Conservation (phyloP, 2,888 invertebrate genomes). For the Plemyria rubiginata region DNA sequence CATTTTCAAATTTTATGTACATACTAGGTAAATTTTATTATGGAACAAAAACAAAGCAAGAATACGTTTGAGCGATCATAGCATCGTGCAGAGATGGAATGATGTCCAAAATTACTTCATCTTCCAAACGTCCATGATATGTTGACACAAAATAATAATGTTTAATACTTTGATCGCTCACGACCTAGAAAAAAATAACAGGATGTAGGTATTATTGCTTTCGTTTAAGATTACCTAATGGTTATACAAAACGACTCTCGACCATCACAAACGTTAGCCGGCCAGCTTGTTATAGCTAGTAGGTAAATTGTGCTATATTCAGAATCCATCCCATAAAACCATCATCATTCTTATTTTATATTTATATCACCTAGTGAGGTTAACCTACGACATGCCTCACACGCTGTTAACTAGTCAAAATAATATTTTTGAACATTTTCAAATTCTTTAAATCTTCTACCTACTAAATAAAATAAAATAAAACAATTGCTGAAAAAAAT, state of each 20-base stretch:
- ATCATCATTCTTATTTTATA: constrained; percentile 65
- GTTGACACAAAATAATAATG: constrained; percentile 50
- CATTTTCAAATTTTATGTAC: constrained; percentile 2
- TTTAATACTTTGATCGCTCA: constrained; percentile 48
- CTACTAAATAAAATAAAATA: constrained; percentile 1
- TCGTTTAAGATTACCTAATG: constrained; percentile 58
- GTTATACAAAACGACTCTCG: constrained; percentile 53
- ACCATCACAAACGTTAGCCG: constrained; percentile 51
- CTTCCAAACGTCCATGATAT: constrained; percentile 63
- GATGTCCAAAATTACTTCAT: constrained; percentile 41
- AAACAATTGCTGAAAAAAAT: background rate
- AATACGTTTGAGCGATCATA: constrained; percentile 53
- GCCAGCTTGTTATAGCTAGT: constrained; percentile 71
- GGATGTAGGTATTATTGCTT: constrained; percentile 61
- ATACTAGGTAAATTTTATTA: constrained; percentile 25
- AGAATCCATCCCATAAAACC: constrained; percentile 64
- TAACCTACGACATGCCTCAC: constrained; percentile 73
- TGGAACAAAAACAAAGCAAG: constrained; percentile 80
- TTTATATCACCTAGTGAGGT: constrained; percentile 82
- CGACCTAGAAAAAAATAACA: constrained; percentile 42
- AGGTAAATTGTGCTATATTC: constrained; percentile 79
- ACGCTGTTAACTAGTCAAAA: constrained; percentile 47
- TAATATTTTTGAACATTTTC: constrained; percentile 6
- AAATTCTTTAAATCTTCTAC: constrained; percentile 19
- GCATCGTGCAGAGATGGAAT: constrained; percentile 41